These are phyloP conservation scores for Paracentrotus lividus DNA, from an alignment of 53 echinoderm and acorn worm genomes.

Conservation along the genomic window DNA sequence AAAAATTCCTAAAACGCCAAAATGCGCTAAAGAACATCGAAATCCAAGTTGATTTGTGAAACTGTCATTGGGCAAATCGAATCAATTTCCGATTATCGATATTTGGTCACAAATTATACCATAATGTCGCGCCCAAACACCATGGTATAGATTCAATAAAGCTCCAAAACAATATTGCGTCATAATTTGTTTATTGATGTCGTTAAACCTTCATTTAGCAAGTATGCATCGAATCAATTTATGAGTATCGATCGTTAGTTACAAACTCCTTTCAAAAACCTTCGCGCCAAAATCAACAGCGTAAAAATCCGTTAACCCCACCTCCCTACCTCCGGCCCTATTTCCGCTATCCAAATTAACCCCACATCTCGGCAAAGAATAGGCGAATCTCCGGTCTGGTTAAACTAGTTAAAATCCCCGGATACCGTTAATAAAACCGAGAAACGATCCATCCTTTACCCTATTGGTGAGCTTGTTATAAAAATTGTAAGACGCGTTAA, in stretches of 20 bases:
- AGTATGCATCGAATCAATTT: not conserved
- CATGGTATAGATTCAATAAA: not conserved
- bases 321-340: conserved; percentile 16
- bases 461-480: conserved; percentile 2
- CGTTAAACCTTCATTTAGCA: not conserved
- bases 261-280: not conserved
- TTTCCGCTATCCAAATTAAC: conserved; percentile 52
- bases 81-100: too few relatives aligned
- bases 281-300: conserved; percentile 34
- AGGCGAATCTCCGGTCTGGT: conserved; percentile 49
- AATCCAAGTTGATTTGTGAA: too few relatives aligned
- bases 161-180: not conserved
- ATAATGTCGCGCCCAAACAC: too few relatives aligned
- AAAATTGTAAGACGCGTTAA: conserved; percentile 9
- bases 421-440: conserved; percentile 54
- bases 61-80: too few relatives aligned
- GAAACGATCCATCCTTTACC: conserved; percentile 32
- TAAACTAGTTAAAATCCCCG: conserved; percentile 41
- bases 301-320: conserved; percentile 22
- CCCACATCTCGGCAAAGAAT: conserved; percentile 43
- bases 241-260: not conserved
- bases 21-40: too few relatives aligned
- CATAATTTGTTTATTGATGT: not conserved
- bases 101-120: too few relatives aligned
- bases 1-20: too few relatives aligned